Evolutionary conservation across 2,888 invertebrate genomes (phyloP).

Genomic region (Spisula solida): DNA sequence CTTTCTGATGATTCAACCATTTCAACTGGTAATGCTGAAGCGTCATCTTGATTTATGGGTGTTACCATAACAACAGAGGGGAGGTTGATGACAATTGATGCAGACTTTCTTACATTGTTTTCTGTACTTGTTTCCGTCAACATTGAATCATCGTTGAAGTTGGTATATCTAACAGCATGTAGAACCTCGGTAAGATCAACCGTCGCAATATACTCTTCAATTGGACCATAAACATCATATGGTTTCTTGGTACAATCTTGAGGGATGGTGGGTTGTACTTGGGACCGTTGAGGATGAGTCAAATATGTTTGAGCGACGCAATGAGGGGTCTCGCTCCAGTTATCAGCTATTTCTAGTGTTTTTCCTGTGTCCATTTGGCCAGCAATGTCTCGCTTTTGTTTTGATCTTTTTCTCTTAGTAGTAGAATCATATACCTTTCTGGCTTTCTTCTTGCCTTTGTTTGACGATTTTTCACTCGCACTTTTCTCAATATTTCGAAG

Average conservation of each 20-base stretch:
- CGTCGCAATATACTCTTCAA: neutral
- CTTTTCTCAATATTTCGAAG: neutral
- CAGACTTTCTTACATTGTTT: neutral
- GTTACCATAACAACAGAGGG: neutral
- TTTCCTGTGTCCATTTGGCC: neutral
- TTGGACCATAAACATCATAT: neutral
- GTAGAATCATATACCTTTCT: neutral
- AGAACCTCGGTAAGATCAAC: neutral
- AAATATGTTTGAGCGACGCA: neutral
- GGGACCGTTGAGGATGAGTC: neutral
- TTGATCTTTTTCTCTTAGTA: neutral
- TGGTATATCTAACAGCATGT: no score
- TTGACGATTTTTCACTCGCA: neutral
- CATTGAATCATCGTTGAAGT: neutral
- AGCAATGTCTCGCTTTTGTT: neutral
- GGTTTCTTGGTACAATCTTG: neutral
- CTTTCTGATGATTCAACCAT: neutral
- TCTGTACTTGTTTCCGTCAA: neutral
- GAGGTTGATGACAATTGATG: neutral
- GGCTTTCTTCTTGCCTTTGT: neutral
- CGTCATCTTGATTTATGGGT: neutral
- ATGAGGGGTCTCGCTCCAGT: neutral
- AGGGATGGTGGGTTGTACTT: neutral
- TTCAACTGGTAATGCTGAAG: no score
- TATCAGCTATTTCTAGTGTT: neutral